Percentiles rank a stretch among this genome's conserved stretches.
Evolutionary conservation across 1,140 invertebrate species (phyloP).

Genomic region (Drosophila obscura): DNA sequence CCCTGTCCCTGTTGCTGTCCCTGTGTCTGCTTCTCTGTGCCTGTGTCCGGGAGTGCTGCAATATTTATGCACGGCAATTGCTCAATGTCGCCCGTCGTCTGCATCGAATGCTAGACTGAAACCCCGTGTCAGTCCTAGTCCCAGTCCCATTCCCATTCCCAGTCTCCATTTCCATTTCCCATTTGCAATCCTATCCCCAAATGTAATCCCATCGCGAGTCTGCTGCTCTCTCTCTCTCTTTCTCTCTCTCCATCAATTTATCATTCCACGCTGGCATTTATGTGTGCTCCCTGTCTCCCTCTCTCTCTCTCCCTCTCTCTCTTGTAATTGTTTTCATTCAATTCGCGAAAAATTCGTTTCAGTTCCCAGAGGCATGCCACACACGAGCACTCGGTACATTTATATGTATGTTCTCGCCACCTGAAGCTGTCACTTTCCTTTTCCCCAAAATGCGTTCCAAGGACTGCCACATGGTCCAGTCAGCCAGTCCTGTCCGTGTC

Average conservation of each 20-base stretch:
- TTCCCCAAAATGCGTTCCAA: conserved; percentile 39
- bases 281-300: conserved; percentile 15
- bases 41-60: conserved; percentile 30
- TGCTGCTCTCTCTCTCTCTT: conserved; percentile 7
- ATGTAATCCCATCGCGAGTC: conserved; percentile 46
- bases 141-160: conserved; percentile 9
- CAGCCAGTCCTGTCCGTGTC: not conserved
- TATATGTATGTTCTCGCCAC: conserved; percentile 32
- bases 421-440: conserved; percentile 62
- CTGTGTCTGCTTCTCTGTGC: not conserved
- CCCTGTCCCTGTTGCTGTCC: not conserved
- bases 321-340: conserved; percentile 66
- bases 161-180: not conserved
- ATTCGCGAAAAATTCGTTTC: conserved; percentile 38
- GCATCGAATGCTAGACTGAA: conserved; percentile 26
- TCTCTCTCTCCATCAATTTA: conserved; percentile 53
- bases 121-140: conserved; percentile 12
- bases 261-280: conserved; percentile 53
- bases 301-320: conserved; percentile 15
- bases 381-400: not conserved
- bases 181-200: conserved; percentile 15
- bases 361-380: not conserved
- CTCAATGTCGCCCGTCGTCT: conserved; percentile 68
- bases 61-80: conserved; percentile 76
- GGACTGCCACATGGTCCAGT: conserved; percentile 12